A percentile compares a stretch with the other conserved stretches of the same genome.
phyloP scores from a whole-genome alignment of 2,113 vertebrate genomes.

The Elgaria multicarinata region DNA sequence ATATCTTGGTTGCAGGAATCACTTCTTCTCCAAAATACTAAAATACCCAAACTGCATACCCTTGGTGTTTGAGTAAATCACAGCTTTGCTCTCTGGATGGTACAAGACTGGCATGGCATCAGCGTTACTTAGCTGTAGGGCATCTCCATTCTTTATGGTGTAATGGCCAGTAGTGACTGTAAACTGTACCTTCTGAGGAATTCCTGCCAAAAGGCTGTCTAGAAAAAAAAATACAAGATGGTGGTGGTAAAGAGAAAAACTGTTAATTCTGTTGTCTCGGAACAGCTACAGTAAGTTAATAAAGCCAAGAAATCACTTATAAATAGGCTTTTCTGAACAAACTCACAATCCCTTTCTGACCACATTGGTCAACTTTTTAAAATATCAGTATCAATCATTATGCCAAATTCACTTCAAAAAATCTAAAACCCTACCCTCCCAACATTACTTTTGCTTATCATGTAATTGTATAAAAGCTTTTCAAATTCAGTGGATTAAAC shows the following conservation, averaged over 20 bases:
- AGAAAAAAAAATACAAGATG: conserved; percentile 30
- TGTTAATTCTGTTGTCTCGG: not conserved
- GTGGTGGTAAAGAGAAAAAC: not conserved
- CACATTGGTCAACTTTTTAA: not conserved
- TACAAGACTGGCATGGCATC: conserved; percentile 91
- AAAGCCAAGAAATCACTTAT: not conserved
- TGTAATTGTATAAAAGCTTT: not conserved
- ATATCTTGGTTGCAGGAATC: not conserved
- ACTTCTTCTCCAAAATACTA: not conserved
- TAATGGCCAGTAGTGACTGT: conserved; percentile 94
- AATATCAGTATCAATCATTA: not conserved
- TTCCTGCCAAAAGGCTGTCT: conserved; percentile 95
- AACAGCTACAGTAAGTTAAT: not conserved
- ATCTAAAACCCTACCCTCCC: too few relatives aligned
- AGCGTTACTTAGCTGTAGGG: conserved; percentile 92
- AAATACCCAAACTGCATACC: conserved; percentile 69
- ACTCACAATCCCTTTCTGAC: not conserved
- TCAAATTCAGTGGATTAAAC: not conserved
- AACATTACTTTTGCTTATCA: not conserved
- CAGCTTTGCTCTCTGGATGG: conserved; percentile 79
- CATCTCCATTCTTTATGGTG: conserved; percentile 88
- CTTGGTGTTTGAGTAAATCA: conserved; percentile 82
- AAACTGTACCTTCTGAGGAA: conserved; percentile 95
- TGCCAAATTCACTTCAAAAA: not conserved
- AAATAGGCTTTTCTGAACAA: not conserved